phyloP scores from a whole-genome alignment of 1,140 invertebrate genomes.

The Araneus ventricosus region DNA sequence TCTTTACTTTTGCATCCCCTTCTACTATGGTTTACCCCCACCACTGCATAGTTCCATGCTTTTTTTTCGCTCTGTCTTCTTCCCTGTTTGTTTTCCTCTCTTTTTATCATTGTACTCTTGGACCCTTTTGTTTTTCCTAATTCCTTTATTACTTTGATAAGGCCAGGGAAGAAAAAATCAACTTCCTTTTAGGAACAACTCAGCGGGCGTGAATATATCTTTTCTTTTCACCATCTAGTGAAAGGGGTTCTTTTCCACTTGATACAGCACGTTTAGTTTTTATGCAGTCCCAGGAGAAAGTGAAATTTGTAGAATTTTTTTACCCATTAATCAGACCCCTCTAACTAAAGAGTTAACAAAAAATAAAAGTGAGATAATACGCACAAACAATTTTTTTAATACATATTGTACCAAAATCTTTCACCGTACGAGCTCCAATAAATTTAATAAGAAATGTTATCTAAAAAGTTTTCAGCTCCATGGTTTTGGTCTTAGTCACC shows the following conservation, averaged over 20 bases:
- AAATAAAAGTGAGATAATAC: conserved; percentile 16
- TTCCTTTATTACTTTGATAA: conserved; percentile 75
- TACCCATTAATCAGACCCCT: conserved; percentile 46
- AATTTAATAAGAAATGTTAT: conserved; percentile 9
- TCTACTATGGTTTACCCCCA: neutral
- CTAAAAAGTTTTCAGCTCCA: neutral
- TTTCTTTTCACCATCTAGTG: conserved; percentile 42
- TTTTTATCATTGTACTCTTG: conserved; percentile 73
- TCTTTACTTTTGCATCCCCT: conserved; percentile 36
- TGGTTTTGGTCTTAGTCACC: neutral
- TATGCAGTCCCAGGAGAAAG: conserved; percentile 48
- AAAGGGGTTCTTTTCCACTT: conserved; percentile 69
- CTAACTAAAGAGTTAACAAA: conserved; percentile 1
- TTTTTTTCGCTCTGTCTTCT: conserved; percentile 38
- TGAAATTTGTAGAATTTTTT: conserved; percentile 61
- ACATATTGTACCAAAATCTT: neutral
- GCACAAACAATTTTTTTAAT: conserved; percentile 15
- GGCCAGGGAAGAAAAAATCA: conserved; percentile 41
- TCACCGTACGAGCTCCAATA: neutral
- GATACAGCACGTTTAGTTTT: conserved; percentile 70
- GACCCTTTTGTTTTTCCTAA: conserved; percentile 73
- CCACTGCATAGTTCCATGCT: neutral
- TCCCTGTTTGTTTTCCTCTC: conserved; percentile 68
- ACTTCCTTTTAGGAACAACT: conserved; percentile 66
- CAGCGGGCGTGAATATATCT: conserved; percentile 72